Percentiles rank a stretch among this genome's conserved stretches.
phyloP scores from a whole-genome alignment of 2,797 vertebrate genomes.

The Cyprinodon diabolis region DNA sequence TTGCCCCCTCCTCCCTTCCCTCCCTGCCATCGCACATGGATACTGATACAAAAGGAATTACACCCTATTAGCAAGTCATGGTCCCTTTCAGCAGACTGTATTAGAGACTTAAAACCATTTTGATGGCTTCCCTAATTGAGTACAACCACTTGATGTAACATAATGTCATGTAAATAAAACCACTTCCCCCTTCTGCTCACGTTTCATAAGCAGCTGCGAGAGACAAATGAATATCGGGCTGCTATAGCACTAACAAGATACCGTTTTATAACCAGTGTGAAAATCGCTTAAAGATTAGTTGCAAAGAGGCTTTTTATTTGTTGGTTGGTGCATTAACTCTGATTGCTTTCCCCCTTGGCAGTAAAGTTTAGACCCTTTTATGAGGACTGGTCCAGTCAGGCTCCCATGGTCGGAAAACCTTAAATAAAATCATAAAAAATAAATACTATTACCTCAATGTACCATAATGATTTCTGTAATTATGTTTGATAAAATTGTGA shows the following conservation, averaged over 20 bases:
- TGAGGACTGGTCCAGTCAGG: conserved; percentile 41
- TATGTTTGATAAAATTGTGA: too few relatives aligned
- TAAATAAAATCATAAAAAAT: background rate
- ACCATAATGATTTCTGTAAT: background rate
- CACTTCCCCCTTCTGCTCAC: conserved; percentile 52
- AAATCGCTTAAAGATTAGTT: conserved; percentile 60
- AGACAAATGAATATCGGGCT: conserved; percentile 69
- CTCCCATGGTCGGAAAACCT: background rate
- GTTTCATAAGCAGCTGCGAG: conserved; percentile 65
- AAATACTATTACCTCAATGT: too few relatives aligned
- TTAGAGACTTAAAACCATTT: conserved; percentile 83
- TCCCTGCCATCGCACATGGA: conserved; percentile 64
- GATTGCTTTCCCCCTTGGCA: conserved; percentile 34
- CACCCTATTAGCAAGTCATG: conserved; percentile 81
- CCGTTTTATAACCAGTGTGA: conserved; percentile 61
- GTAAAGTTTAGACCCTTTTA: conserved; percentile 41
- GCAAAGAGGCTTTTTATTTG: conserved; percentile 62
- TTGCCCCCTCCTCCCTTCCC: conserved; percentile 51
- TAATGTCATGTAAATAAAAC: conserved; percentile 79
- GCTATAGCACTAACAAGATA: conserved; percentile 62
- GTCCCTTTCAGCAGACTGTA: conserved; percentile 77
- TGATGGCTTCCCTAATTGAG: conserved; percentile 76
- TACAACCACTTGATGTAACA: conserved; percentile 77
- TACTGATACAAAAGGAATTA: conserved; percentile 85
- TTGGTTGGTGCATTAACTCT: conserved; percentile 56